Percentiles rank a stretch among this genome's conserved stretches.
These are phyloP conservation scores for Lydus trimaculatus DNA, from an alignment of 2,888 invertebrate genomes.

Conservation along the genomic window DNA sequence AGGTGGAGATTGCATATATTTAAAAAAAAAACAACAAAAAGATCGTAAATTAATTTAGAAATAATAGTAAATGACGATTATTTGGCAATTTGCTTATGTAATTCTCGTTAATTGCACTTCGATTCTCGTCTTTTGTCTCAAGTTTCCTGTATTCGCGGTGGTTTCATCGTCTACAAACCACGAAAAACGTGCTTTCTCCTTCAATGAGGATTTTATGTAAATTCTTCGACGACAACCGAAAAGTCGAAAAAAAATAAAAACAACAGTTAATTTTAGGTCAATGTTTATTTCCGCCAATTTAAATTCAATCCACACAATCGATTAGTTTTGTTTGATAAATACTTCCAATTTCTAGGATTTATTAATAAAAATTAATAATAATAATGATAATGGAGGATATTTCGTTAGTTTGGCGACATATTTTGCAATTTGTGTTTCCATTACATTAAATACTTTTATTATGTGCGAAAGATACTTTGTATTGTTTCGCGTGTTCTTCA, in stretches of 20 bases:
- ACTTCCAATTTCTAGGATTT: no score
- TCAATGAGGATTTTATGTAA: constrained; percentile 2
- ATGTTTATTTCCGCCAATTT: background rate
- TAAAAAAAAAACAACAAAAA: no score
- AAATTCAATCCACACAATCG: background rate
- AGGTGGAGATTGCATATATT: constrained; percentile 15
- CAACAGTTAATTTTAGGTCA: constrained; percentile 5
- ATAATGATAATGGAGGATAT: background rate
- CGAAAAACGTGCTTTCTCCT: background rate
- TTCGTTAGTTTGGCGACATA: background rate
- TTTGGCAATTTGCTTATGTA: background rate
- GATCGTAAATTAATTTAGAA: background rate
- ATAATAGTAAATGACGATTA: background rate
- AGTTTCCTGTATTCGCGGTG: background rate
- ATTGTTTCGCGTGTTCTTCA: constrained; percentile 1
- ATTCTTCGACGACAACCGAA: background rate
- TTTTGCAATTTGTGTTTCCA: no score
- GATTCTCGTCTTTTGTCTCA: background rate
- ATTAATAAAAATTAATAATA: background rate
- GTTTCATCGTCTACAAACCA: background rate
- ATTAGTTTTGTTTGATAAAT: background rate
- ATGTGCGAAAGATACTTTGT: background rate
- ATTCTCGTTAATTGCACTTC: background rate
- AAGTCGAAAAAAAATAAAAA: no score
- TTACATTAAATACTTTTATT: background rate